Base-by-base conservation (phyloP, 2,113 vertebrate species). In the Oplegnathus fasciatus region DNA sequence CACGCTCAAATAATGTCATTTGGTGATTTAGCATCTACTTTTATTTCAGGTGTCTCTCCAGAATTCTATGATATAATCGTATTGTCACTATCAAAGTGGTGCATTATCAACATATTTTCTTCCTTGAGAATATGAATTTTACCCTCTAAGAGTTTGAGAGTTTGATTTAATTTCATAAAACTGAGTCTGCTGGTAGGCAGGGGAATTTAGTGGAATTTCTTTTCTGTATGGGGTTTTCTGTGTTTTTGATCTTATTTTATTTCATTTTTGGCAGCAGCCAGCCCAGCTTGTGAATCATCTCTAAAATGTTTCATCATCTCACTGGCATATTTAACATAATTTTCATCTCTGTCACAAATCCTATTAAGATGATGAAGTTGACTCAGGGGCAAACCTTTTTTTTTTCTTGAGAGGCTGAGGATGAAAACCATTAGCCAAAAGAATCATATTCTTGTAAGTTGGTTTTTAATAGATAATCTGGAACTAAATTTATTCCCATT, bases 341-440 rank as follows among this genome's bases (percentile, higher is more conserved):
- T 71, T 83, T 80, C 52, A 57, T 83, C 69, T 55, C 24, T 60
- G 60, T 75, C 74, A 79, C 72, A 89, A 92, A 91, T 89, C 80
- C 85, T 48, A 75, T 89, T 91, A 90, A 80, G 58, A 69, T 42
- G 76, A 61, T 78, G 57, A 81, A 66, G 73, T 57, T 83, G 72
- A 86, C 80, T 87, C 28, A 30, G n/a, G 83, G 82, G 75, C 54
- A 87, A 76, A 69, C 28, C 54, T 80, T 72, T 84, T 82, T 83
- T 78, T 78, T 81, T 75, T 24, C 34, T 6, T 22, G 6, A 62
- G 24, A 84, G 32, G 46, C 14, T 52, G 55, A 75, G 34, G 60
- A 83, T 74, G 28, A 70, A 84, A 80, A 57, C 15, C 15, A 48
- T 62, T 74, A 65, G 44, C 28, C 34, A 9, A 62, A 74, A 61